These are phyloP conservation scores for Acridotheres tristis DNA, from an alignment of 2,797 vertebrate species.

Conservation along the genomic window DNA sequence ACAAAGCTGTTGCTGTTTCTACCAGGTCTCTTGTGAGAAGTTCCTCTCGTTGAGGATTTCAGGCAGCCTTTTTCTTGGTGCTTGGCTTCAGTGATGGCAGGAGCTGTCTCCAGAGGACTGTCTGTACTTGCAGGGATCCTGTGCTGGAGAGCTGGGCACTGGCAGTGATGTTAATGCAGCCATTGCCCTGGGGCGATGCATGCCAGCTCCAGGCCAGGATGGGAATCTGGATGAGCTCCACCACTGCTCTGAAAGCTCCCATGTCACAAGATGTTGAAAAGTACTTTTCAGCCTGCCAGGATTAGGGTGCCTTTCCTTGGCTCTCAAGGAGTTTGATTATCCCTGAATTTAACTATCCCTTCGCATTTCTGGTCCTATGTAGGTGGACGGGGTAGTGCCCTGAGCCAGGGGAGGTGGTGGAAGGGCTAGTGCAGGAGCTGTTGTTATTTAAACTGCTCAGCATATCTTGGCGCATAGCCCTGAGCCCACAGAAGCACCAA, in stretches of 20 bases:
- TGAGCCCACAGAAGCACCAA: background rate
- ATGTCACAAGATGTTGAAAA: background rate
- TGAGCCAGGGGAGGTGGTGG: background rate
- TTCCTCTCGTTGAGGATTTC: background rate
- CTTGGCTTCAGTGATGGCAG: background rate
- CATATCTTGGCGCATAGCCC: background rate
- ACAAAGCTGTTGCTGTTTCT: background rate
- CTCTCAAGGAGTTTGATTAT: background rate
- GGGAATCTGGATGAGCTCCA: background rate
- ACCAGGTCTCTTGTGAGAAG: background rate
- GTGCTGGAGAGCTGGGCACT: background rate
- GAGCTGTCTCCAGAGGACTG: background rate
- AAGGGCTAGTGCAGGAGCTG: background rate
- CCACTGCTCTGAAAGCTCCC: background rate
- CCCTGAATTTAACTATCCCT: background rate
- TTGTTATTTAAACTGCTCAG: background rate
- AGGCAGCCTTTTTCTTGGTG: background rate
- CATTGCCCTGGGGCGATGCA: background rate
- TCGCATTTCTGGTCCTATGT: accelerated
- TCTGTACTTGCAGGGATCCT: background rate
- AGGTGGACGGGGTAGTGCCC: background rate
- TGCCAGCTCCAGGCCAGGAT: background rate
- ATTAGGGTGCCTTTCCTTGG: background rate
- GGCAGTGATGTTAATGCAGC: background rate
- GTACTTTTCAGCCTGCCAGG: background rate